A percentile compares a stretch with the other conserved stretches of the same genome.
Evolutionary conservation across 2,797 vertebrate species (phyloP).

Genomic region (Haliaeetus vocifer): DNA sequence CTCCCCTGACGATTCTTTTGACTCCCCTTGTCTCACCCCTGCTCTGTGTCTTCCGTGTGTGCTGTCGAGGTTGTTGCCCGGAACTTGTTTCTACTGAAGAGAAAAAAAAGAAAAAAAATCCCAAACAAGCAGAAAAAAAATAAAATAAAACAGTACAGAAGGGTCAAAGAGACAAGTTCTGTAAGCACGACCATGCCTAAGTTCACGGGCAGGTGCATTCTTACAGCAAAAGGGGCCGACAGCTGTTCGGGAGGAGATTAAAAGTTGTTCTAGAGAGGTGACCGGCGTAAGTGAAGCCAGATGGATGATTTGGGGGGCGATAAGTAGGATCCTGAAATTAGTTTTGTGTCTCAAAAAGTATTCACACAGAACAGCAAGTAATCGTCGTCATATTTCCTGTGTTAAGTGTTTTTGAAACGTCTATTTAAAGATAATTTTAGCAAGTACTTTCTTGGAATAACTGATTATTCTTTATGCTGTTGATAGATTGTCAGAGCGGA

Average conservation of each 20-base stretch:
- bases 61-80: background rate
- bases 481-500: conserved; percentile 90
- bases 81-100: background rate
- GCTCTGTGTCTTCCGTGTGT: fast-evolving
- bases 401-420: background rate
- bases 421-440: background rate
- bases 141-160: background rate
- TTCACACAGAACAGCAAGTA: fast-evolving
- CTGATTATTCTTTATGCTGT: background rate
- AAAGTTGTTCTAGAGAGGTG: background rate
- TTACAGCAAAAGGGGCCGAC: background rate
- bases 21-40: too few species aligned
- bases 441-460: background rate
- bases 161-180: background rate
- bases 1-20: too few species aligned
- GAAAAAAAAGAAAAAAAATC: background rate
- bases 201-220: background rate
- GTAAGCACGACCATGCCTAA: fast-evolving
- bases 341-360: background rate
- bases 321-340: background rate
- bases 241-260: background rate
- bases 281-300: fast-evolving
- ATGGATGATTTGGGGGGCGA: background rate
- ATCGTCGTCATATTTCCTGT: fast-evolving
- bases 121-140: background rate